These are phyloP conservation scores for Corythaeola cristata DNA, from an alignment of 2,113 vertebrate species.

Conservation along the genomic window DNA sequence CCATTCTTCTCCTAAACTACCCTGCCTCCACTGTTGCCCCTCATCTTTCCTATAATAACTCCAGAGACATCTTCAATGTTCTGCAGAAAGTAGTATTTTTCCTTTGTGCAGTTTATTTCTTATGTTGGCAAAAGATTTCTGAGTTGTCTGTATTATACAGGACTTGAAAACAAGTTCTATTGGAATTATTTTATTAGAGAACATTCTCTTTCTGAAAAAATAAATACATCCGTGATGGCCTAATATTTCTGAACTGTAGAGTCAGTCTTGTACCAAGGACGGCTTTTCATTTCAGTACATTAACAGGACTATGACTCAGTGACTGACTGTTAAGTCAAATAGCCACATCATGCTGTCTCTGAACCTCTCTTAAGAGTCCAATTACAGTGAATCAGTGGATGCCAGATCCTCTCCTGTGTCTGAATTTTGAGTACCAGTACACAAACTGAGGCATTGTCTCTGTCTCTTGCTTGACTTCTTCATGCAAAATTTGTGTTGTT, in stretches of 20 bases:
- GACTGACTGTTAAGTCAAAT: background rate
- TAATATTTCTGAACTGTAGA: background rate
- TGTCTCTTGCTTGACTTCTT: background rate
- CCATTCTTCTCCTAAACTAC: background rate
- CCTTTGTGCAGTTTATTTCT: background rate
- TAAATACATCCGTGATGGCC: background rate
- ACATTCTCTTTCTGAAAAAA: background rate
- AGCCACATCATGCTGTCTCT: background rate
- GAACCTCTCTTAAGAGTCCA: background rate
- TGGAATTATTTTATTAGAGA: background rate
- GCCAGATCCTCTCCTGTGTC: background rate
- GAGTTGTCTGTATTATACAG: background rate
- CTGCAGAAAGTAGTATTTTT: background rate
- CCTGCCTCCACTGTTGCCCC: background rate
- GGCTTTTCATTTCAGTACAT: background rate
- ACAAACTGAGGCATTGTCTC: background rate
- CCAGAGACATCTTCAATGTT: background rate
- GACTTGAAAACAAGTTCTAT: background rate
- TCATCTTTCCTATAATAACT: background rate
- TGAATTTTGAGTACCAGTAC: background rate
- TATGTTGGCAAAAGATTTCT: background rate
- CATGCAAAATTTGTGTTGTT: background rate
- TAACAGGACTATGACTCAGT: background rate
- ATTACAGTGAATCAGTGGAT: background rate
- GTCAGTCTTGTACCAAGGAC: background rate